phyloP scores from a whole-genome alignment of 2,113 vertebrate genomes.

The Hyaena hyaena region DNA sequence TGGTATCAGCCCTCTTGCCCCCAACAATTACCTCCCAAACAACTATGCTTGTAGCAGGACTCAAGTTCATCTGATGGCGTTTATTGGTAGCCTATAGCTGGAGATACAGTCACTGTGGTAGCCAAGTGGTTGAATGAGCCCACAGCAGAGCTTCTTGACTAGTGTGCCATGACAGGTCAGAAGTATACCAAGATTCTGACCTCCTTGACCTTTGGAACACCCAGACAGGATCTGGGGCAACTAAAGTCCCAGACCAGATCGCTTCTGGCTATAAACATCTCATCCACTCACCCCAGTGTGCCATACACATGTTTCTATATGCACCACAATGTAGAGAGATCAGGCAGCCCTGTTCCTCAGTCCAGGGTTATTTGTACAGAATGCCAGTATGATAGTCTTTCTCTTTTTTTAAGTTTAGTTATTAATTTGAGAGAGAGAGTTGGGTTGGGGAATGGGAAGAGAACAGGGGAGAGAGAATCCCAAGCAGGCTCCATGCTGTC shows the following conservation, averaged over 20 bases:
- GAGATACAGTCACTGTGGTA: too few relatives aligned
- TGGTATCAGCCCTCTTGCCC: too few relatives aligned
- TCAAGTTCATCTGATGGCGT: neutral
- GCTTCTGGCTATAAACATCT: neutral
- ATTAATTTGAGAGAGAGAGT: too few relatives aligned
- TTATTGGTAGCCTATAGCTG: neutral
- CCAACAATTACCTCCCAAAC: neutral
- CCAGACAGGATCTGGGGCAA: neutral
- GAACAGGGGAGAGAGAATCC: too few relatives aligned
- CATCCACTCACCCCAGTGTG: neutral
- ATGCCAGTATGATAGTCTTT: neutral
- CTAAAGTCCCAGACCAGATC: neutral
- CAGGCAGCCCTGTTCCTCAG: neutral
- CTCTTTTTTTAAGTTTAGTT: too few relatives aligned
- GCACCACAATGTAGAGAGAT: neutral
- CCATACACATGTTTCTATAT: neutral
- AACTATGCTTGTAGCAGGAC: too few relatives aligned
- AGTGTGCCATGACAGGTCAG: neutral
- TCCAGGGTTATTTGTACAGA: neutral
- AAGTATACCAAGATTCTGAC: neutral
- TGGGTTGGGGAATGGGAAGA: too few relatives aligned
- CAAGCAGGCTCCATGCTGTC: too few relatives aligned
- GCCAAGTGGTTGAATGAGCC: neutral
- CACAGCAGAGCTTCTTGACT: neutral
- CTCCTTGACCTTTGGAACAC: neutral